Conservation (phyloP, 2,888 invertebrate genomes). For the Proisotoma minuta region DNA sequence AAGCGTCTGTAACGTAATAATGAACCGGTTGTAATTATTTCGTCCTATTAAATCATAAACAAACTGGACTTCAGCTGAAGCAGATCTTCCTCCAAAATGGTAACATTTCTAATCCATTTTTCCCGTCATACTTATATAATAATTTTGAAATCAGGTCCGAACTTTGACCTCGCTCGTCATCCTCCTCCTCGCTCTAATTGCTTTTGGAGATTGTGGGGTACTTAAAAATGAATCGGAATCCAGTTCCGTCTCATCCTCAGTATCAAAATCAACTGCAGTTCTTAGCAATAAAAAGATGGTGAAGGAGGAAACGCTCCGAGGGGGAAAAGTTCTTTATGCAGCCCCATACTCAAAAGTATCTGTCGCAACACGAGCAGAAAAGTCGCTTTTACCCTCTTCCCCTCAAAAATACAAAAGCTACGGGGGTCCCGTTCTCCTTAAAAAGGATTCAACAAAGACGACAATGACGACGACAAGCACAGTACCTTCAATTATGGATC, state of each 20-base stretch:
- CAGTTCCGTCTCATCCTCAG: not conserved
- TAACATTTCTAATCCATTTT: no score
- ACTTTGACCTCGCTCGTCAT: no score
- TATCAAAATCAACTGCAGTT: not conserved
- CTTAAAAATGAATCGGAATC: not conserved
- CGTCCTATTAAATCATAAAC: no score
- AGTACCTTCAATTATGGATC: not conserved
- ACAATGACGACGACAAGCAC: constrained; percentile 2
- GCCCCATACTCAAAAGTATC: constrained; percentile 10
- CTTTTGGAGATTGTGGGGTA: not conserved
- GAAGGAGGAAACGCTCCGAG: not conserved
- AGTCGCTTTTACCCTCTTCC: not conserved
- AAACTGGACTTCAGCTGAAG: no score
- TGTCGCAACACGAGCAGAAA: not conserved
- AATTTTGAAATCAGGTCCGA: no score
- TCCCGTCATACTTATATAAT: no score
- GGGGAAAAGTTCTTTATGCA: constrained; percentile 10
- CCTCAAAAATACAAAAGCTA: not conserved
- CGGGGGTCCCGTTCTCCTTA: not conserved
- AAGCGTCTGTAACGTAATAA: no score
- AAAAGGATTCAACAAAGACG: not conserved
- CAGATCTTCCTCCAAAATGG: no score
- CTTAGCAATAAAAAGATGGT: not conserved
- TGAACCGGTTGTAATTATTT: no score
- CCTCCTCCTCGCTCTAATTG: not conserved